A percentile compares a stretch with the other conserved stretches of the same genome.
These are phyloP conservation scores for Epinotia nisella DNA, from an alignment of 2,888 invertebrate species.

Conservation along the genomic window DNA sequence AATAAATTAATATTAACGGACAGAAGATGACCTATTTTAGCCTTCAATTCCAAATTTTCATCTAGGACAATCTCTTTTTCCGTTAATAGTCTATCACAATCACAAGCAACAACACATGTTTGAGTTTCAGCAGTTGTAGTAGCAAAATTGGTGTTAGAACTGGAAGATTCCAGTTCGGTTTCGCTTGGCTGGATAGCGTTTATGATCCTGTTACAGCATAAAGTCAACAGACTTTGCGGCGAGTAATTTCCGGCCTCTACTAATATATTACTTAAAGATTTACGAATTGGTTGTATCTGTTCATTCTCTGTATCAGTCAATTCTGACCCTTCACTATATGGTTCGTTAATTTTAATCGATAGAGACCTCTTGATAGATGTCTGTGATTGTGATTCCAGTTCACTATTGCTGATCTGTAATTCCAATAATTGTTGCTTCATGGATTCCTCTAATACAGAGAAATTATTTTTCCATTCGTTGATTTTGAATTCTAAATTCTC, in stretches of 20 bases:
- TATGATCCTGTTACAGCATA: constrained; percentile 68
- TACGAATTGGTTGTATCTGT: constrained; percentile 34
- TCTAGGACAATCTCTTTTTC: constrained; percentile 52
- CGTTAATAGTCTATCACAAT: constrained; percentile 53
- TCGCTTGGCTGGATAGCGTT: constrained; percentile 60
- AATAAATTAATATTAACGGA: constrained; percentile 58
- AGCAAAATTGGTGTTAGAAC: constrained; percentile 49
- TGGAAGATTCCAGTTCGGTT: constrained; percentile 52
- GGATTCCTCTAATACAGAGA: constrained; percentile 54
- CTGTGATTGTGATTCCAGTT: constrained; percentile 53
- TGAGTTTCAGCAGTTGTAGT: constrained; percentile 46
- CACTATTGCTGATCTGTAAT: constrained; percentile 61
- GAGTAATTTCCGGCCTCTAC: constrained; percentile 51
- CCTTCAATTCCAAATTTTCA: constrained; percentile 60
- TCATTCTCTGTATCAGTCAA: constrained; percentile 42
- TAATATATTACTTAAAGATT: constrained; percentile 43
- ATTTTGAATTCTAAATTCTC: constrained; percentile 60
- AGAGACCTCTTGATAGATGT: not conserved
- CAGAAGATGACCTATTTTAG: constrained; percentile 57
- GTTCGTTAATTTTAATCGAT: constrained; percentile 19
- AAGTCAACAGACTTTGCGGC: constrained; percentile 70
- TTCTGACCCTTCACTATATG: constrained; percentile 41
- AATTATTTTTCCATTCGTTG: constrained; percentile 61
- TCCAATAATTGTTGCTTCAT: constrained; percentile 62
- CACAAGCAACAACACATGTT: constrained; percentile 49